Evolutionary conservation across 92 coral and sea anemone species (phyloP), one percentile per base, ranked within the genome.

Genomic region (Virgularia gustaviana): DNA sequence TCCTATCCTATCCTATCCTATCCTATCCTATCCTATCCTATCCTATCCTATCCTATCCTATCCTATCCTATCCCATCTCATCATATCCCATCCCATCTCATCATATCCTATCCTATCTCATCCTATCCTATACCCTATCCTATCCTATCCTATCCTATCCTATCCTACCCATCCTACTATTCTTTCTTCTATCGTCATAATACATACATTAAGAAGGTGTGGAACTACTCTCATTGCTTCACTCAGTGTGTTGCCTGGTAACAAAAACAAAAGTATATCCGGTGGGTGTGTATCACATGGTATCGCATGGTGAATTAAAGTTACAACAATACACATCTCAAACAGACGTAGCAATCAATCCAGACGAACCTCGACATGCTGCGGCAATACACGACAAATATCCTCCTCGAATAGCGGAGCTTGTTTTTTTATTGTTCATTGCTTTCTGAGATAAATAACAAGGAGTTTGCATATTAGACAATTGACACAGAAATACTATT

Each of bases 351-450:
- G 3, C 18, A 4, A 19, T 5, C 3, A 47, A 52, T 1, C 10
- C 16, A 10, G 28, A 11, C 64, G 25, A 42, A 89, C 97, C 97
- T 81, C 87, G 83, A 61, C 85, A 78, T 37, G 97, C 86, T 18
- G 60, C 79, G 1, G 86, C 91, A 86, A 92, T 87, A 57, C 98
- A 92, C 63, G 82, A 83, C 11, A 89, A 63, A 77, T 84, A 92
- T 16, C 86, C 87, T 72, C 61, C 77, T 64, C 91, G 81, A 16
- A 92, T 94, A 36, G 76, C 77, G 49, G 98, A 66, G 12, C 88
- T 84, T 47, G 90, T 84, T 32, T 78, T 85, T 74, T 92, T 92
- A 81, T 87, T 89, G 15, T 71, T 61, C 90, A 92, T 85, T 36
- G 88, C 96, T 82, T 92, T 92, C 98, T 92, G 49, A 30, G 45